These are phyloP conservation scores for Calcarius lapponicus DNA, from an alignment of 2,797 vertebrate genomes.

Conservation along the genomic window DNA sequence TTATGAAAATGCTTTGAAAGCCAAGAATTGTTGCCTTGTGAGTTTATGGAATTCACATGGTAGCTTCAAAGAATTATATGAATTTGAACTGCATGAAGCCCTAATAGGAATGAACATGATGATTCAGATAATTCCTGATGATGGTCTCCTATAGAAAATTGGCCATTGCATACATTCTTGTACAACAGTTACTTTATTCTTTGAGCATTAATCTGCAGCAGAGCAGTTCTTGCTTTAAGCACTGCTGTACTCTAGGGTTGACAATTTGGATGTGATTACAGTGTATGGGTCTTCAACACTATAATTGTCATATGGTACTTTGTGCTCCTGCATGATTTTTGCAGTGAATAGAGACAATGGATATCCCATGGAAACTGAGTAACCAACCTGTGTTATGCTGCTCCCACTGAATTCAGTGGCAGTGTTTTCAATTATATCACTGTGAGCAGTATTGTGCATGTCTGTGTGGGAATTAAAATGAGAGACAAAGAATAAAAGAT, in stretches of 20 bases:
- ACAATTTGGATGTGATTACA: background rate
- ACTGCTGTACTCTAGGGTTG: background rate
- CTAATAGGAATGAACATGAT: background rate
- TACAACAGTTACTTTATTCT: background rate
- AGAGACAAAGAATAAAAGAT: constrained; percentile 7
- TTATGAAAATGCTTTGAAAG: constrained; percentile 39
- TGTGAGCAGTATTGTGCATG: background rate
- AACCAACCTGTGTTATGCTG: background rate
- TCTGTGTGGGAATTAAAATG: background rate
- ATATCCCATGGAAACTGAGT: background rate
- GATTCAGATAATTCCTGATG: background rate
- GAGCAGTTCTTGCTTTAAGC: background rate
- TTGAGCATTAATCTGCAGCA: background rate
- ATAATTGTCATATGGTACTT: background rate
- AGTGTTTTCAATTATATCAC: background rate
- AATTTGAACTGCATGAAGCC: background rate
- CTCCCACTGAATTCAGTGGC: background rate
- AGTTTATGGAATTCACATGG: background rate
- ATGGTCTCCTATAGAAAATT: background rate
- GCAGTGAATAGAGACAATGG: background rate
- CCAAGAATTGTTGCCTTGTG: background rate
- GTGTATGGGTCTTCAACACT: background rate
- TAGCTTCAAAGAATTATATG: constrained; percentile 3
- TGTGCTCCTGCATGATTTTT: background rate
- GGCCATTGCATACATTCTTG: background rate